Base-by-base conservation (phyloP, 2,113 vertebrate species). In the Coryphaenoides rupestris region DNA sequence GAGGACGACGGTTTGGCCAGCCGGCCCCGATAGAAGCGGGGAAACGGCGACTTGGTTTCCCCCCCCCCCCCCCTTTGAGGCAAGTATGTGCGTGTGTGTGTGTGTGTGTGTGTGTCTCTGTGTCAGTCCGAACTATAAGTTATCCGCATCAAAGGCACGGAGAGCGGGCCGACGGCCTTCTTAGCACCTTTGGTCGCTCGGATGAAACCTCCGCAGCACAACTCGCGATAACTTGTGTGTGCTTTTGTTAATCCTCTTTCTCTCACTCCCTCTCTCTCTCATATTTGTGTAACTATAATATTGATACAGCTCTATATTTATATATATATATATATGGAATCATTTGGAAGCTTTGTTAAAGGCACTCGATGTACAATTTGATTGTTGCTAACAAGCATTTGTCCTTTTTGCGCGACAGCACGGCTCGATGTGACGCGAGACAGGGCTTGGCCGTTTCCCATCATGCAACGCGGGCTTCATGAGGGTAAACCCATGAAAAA, bases 311-410 rank as follows among this genome's bases (percentile, higher is more conserved):
- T n/a, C n/a, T n/a, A n/a, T n/a, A n/a, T n/a, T n/a, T n/a, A n/a
- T n/a, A n/a, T n/a, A n/a, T n/a, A n/a, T n/a, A n/a, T 46, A 33
- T 19, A 49, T 75, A 60, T 72, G 71, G 81, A 84, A 83, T 80
- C 58, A 80, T 80, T 58, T 69, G 74, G 84, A 83, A 86, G 83
- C 74, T 78, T 83, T 5, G 45, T 68, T 65, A 55, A 77, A 89
- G 87, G 85, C 85, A 86, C 87, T 86, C 77, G 17, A 77, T 70
- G 75, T 59, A 75, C 62, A 58, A 58, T 63, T 53, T 65, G 74
- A 81, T 72, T 81, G 82, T 80, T 49, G n/a, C 45, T 62, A 57
- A 70, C 56, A 68, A 58, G 69, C 59, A 49, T 40, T 40, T 40
- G 33, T 40, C 33, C 33, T 63, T 14, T 23, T 46, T 47, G 55